A percentile compares a stretch with the other conserved stretches of the same genome.
These are phyloP conservation scores for Fragum sueziense DNA, from an alignment of 2,888 invertebrate genomes.

Conservation along the genomic window DNA sequence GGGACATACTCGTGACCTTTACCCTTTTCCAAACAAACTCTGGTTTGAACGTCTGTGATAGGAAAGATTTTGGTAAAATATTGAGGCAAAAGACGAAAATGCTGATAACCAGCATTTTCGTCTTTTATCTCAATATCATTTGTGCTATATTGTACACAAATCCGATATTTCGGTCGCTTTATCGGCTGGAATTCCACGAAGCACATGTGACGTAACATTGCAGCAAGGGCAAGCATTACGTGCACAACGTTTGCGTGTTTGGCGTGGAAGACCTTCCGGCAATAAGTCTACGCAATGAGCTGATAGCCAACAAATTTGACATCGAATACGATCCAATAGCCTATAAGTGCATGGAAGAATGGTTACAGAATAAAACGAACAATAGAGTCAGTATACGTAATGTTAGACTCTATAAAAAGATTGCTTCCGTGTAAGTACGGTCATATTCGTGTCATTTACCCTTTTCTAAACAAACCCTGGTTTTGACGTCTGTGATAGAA, in stretches of 20 bases:
- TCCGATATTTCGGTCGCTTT: conserved; percentile 53
- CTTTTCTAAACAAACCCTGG: too few relatives aligned
- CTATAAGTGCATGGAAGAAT: conserved; percentile 75
- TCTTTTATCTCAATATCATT: too few relatives aligned
- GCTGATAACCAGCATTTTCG: too few relatives aligned
- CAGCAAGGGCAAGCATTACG: conserved; percentile 51
- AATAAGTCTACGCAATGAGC: conserved; percentile 64
- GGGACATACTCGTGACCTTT: too few relatives aligned
- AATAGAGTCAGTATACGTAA: conserved; percentile 20
- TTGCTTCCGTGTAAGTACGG: too few relatives aligned
- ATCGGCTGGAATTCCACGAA: conserved; percentile 59
- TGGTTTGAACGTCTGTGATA: too few relatives aligned
- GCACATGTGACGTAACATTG: conserved; percentile 48
- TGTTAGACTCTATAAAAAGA: conserved; percentile 35
- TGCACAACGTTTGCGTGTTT: conserved; percentile 73
- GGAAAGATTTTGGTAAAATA: too few relatives aligned
- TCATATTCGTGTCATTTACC: too few relatives aligned
- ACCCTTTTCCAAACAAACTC: too few relatives aligned
- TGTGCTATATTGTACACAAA: too few relatives aligned
- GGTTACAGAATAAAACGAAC: conserved; percentile 60
- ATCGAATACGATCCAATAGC: conserved; percentile 74
- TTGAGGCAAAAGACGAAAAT: too few relatives aligned
- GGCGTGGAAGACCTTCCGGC: conserved; percentile 71
- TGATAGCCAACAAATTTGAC: conserved; percentile 81
- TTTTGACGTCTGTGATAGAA: too few relatives aligned